Evolutionary conservation across 2,888 invertebrate genomes (phyloP).

Genomic region (Andrena hattorfiana): DNA sequence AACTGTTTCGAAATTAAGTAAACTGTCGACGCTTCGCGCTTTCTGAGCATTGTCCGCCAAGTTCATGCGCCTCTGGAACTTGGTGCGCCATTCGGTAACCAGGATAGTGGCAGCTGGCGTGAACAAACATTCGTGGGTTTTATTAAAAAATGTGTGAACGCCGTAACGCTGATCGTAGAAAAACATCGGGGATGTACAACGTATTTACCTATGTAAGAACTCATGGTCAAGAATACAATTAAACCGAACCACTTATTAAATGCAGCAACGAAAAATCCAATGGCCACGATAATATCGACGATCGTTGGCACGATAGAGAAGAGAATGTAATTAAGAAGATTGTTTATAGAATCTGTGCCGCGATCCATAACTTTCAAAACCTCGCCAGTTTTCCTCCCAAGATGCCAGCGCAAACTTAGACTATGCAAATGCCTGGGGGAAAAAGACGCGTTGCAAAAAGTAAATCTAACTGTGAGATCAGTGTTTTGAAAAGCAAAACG

Average conservation of each 20-base stretch:
- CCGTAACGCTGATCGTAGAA: background rate
- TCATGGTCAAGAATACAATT: conserved; percentile 97
- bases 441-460: conserved; percentile 73
- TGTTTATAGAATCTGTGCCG: conserved; percentile 98
- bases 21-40: conserved; percentile 97
- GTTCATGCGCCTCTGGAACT: conserved; percentile 97
- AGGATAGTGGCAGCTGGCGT: conserved; percentile 92
- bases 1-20: conserved; percentile 99
- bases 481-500: background rate
- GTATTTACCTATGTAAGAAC: conserved; percentile 94
- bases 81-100: conserved; percentile 99
- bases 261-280: conserved; percentile 93
- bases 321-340: conserved; percentile 95
- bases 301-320: conserved; percentile 98
- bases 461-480: background rate
- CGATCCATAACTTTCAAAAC: conserved; percentile 98
- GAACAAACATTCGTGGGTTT: conserved; percentile 1
- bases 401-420: conserved; percentile 97
- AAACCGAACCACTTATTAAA: conserved; percentile 98
- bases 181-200: background rate
- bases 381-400: conserved; percentile 98
- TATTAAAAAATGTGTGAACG: background rate
- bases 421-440: conserved; percentile 94
- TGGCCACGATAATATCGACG: conserved; percentile 95
- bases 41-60: conserved; percentile 96